Base-by-base conservation (phyloP, 2,888 invertebrate species). In the Drosophila robusta region DNA sequence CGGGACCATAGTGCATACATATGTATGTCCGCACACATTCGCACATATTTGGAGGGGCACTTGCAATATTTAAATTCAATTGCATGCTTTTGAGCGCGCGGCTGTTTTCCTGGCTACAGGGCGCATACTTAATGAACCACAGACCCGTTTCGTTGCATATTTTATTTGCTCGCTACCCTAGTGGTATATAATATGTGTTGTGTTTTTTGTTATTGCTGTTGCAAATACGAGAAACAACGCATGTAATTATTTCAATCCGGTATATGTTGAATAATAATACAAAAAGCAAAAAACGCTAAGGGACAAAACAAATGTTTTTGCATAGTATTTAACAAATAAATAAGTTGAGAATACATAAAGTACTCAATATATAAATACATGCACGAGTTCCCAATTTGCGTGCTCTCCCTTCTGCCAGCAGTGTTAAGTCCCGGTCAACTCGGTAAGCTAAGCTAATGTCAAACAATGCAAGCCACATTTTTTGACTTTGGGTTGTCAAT, bases 61-160 rank as follows among this genome's bases (percentile, higher is more conserved):
- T 78, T 82, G 86, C 77, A 83, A 88, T 87, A 88, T 86, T 86
- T 75, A 88, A 88, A 88, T 86, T 88, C 89, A 86, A 88, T 86
- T 86, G 88, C 80, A 85, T 70, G 78, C 75, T 83, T 86, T 86
- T 56, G 60, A 72, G 87, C 75, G 73, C 69, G 66, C 62, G 72
- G 67, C 68, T 75, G 70, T 70, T 72, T 72, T 62, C 44, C 55
- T 57, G 71, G 80, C 80, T 70, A 68, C 85, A 78, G 66, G 79
- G 72, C 87, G 84, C 87, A 86, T 86, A 86, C 78, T 86, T 84
- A 80, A 88, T 87, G 84, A 87, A 77, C 76, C 87, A 64, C 73
- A 70, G 55, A 63, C 62, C 56, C 62, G 61, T 58, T 74, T 71
- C 70, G 58, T 57, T 86, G 80, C 78, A 86, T 88, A 87, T 82